Evolutionary conservation across 2,888 invertebrate species (phyloP).

Genomic region (Cosmorhoe ocellata): DNA sequence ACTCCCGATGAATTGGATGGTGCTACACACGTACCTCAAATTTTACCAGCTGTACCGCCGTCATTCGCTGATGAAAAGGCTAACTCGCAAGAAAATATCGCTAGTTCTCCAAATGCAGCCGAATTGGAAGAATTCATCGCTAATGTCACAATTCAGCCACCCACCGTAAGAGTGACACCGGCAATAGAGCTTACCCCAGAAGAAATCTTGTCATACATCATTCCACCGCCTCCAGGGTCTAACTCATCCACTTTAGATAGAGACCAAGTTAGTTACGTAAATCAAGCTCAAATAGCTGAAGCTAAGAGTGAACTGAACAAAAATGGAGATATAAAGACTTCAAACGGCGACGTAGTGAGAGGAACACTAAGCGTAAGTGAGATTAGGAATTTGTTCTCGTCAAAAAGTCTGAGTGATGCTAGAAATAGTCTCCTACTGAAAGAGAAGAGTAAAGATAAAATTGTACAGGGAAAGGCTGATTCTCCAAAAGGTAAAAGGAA

Average conservation of each 20-base stretch:
- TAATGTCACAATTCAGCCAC: constrained; percentile 91
- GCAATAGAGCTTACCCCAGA: constrained; percentile 91
- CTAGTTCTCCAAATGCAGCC: constrained; percentile 67
- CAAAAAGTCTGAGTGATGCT: constrained; percentile 76
- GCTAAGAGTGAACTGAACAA: constrained; percentile 50
- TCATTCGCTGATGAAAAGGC: constrained; percentile 87
- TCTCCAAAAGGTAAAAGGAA: constrained; percentile 75
- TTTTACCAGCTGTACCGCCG: constrained; percentile 87
- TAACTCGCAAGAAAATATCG: constrained; percentile 53
- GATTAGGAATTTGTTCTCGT: constrained; percentile 77
- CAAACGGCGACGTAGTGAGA: constrained; percentile 77
- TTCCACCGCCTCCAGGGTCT: constrained; percentile 87
- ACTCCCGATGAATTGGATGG: constrained; percentile 91
- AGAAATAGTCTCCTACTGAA: constrained; percentile 76
- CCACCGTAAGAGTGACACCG: constrained; percentile 87
- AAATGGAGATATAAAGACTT: constrained; percentile 52
- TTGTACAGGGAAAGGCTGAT: constrained; percentile 61
- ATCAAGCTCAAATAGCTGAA: constrained; percentile 64
- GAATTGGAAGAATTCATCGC: constrained; percentile 93
- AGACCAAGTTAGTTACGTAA: constrained; percentile 66
- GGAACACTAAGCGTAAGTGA: constrained; percentile 82
- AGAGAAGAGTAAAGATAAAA: constrained; percentile 64
- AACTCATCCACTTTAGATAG: constrained; percentile 75
- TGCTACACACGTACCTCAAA: constrained; percentile 84
- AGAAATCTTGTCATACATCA: constrained; percentile 92